phyloP scores from a whole-genome alignment of 1,140 invertebrate genomes.

The Drosophila ambigua region DNA sequence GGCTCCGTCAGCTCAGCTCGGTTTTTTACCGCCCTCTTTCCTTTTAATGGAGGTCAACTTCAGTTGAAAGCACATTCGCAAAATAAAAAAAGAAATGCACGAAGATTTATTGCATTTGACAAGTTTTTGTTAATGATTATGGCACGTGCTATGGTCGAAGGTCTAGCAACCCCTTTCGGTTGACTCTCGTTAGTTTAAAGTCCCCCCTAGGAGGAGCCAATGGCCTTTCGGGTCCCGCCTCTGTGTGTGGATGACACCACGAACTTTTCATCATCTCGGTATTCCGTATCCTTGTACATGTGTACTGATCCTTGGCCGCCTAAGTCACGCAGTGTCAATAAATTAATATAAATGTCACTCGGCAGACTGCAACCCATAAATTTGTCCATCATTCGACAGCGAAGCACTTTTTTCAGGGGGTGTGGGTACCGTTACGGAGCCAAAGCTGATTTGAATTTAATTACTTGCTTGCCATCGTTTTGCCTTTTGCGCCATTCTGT shows the following conservation, averaged over 20 bases:
- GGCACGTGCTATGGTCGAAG: constrained; percentile 51
- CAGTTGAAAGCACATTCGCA: constrained; percentile 4
- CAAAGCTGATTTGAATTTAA: constrained; percentile 75
- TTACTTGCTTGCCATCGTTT: constrained; percentile 55
- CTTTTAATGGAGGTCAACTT: constrained; percentile 56
- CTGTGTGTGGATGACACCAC: constrained; percentile 13
- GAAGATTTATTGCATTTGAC: constrained; percentile 60
- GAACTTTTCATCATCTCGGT: constrained; percentile 34
- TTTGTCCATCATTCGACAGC: constrained; percentile 50
- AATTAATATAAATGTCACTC: constrained; percentile 63
- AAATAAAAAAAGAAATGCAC: constrained; percentile 37
- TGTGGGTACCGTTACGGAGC: constrained; percentile 33
- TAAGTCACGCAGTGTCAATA: constrained; percentile 53
- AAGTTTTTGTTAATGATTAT: constrained; percentile 55
- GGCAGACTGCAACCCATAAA: constrained; percentile 51
- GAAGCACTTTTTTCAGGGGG: constrained; percentile 33
- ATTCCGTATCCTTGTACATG: constrained; percentile 46
- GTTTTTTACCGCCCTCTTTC: neutral
- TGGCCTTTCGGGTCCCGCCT: constrained; percentile 14
- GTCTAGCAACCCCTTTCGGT: constrained; percentile 34
- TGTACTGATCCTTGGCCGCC: constrained; percentile 29
- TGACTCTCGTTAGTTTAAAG: constrained; percentile 25
- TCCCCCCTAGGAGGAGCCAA: constrained; percentile 4
- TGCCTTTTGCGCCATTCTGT: constrained; percentile 35
- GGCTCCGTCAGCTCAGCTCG: constrained; percentile 45